Percentiles rank a stretch among this genome's conserved stretches.
These are phyloP conservation scores for Gorsachius magnificus DNA, from an alignment of 2,797 vertebrate species.

Conservation along the genomic window DNA sequence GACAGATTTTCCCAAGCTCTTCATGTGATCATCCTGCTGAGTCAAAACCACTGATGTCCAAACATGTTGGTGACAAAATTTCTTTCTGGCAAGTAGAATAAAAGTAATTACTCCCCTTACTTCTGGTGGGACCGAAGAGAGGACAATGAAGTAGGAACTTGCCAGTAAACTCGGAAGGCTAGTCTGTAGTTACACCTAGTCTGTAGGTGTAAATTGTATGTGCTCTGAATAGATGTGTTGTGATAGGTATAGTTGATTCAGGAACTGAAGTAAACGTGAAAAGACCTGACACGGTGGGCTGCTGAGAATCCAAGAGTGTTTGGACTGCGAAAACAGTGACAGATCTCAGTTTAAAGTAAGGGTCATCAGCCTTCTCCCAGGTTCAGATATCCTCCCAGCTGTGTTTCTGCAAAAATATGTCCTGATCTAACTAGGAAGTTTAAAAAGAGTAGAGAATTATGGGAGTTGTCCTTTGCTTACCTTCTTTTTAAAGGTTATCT, in stretches of 20 bases:
- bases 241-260: neutral
- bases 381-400: neutral
- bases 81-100: neutral
- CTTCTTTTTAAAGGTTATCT: neutral
- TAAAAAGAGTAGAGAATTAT: neutral
- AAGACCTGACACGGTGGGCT: neutral
- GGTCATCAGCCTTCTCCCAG: neutral
- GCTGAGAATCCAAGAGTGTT: neutral
- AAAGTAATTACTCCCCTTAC: neutral
- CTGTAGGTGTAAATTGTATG: neutral
- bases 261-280: neutral
- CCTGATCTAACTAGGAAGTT: neutral
- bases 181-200: neutral
- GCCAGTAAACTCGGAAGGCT: neutral
- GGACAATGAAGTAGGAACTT: neutral
- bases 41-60: neutral
- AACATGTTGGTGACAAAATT: neutral
- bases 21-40: neutral
- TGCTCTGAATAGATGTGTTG: neutral
- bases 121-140: neutral
- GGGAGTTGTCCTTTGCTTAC: neutral
- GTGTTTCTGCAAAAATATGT: neutral
- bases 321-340: neutral
- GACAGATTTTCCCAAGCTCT: neutral
- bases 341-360: neutral